phyloP scores from a whole-genome alignment of 2,113 vertebrate genomes.

The Chauna torquata region DNA sequence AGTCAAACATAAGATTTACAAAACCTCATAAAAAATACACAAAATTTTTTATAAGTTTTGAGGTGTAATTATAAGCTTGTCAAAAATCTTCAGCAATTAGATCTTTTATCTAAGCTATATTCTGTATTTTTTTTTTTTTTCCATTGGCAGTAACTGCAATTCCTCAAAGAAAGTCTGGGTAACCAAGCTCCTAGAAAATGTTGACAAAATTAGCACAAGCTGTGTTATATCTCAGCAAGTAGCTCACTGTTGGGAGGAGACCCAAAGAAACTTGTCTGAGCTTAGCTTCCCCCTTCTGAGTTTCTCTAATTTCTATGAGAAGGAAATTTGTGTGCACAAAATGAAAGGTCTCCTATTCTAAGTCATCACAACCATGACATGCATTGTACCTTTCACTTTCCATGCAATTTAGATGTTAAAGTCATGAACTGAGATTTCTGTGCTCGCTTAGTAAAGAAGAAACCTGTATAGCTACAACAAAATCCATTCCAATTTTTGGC shows the following conservation, averaged over 20 bases:
- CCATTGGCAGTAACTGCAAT: background rate
- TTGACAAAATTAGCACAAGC: background rate
- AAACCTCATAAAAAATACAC: background rate
- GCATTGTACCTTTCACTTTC: background rate
- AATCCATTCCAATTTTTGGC: background rate
- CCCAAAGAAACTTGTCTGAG: background rate
- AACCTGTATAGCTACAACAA: background rate
- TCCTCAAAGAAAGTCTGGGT: background rate
- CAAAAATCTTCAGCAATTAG: background rate
- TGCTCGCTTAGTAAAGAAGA: background rate
- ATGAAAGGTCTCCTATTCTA: background rate
- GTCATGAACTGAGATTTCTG: background rate
- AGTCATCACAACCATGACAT: background rate
- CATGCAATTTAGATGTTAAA: background rate
- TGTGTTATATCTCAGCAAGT: background rate
- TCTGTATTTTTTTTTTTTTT: background rate
- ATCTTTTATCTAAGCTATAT: background rate
- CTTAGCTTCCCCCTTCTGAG: background rate
- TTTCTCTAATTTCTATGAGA: background rate
- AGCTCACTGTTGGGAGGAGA: background rate
- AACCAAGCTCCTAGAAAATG: background rate
- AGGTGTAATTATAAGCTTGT: background rate
- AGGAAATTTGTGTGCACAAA: background rate
- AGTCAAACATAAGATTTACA: background rate
- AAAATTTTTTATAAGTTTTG: background rate